Base-by-base conservation (phyloP, 2,888 invertebrate species). In the Phlogophora meticulosa region DNA sequence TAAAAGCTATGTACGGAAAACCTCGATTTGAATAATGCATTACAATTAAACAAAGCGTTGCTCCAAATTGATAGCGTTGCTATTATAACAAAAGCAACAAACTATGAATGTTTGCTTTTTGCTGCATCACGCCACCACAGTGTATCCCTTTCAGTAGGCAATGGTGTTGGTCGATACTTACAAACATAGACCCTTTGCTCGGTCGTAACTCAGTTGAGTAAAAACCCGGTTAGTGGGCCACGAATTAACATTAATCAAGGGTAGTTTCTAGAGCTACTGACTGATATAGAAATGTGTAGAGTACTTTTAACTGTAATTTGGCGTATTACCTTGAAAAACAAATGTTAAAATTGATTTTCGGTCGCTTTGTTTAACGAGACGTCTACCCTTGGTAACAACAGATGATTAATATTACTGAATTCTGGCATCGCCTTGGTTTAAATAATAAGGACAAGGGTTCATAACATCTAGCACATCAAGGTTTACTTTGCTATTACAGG, bases 171-270 rank as follows among this genome's bases (percentile, higher is more conserved):
- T 73, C 57, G 72, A 62, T 73, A 62, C 10, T 43, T 45, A 40
- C 22, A 22, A 65, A 52, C 62, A 56, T 56, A 46, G 38, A 61
- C 53, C 48, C 42, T 59, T 53, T 55, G 34, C 51, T 62, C 28
- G n/a, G 40, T 74, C 40, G 46, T 55, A 53, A 59, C 46, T 48
- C 17, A 11, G 45, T 34, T 66, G 20, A 66, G 60, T 64, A 36
- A 56, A 73, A 78, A 64, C 59, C 67, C 70, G 74, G 75, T 74
- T 65, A 78, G 73, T 79, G 43, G 80, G 68, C 57, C 76, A 73
- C 34, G 64, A 55, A 62, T 67, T 76, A 72, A 59, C 62, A 70
- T 67, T 56, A 58, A 78, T 67, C 38, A 72, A 62, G 62, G 64
- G 55, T 52, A 64, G 63, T 42, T 75, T 40, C 20, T 52, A 24